These are phyloP conservation scores for Drosophila lacertosa DNA, from an alignment of 1,140 invertebrate species.

Conservation along the genomic window DNA sequence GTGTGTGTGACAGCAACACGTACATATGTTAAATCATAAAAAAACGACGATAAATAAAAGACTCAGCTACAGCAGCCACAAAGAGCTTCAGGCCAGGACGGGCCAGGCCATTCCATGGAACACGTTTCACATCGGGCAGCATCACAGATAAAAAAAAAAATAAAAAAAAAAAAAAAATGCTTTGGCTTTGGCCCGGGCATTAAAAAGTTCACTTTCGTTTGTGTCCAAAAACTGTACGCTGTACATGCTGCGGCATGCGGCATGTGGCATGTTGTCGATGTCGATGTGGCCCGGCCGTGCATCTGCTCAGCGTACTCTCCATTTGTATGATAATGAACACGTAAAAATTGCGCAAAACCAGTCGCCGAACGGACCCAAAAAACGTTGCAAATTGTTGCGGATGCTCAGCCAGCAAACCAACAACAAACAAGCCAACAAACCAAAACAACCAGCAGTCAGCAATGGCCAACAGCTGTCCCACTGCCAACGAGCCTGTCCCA, in stretches of 20 bases:
- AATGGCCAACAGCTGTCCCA: slow-evolving; percentile 18
- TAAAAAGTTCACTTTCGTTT: slow-evolving; percentile 82
- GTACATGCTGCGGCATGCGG: slow-evolving; percentile 19
- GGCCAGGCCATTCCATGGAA: slow-evolving; percentile 57
- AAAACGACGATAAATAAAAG: slow-evolving; percentile 76
- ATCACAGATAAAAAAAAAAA: slow-evolving; percentile 49
- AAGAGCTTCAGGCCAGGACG: slow-evolving; percentile 28
- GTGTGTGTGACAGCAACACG: slow-evolving; percentile 72
- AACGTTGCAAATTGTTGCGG: slow-evolving; percentile 76
- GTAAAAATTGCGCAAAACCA: slow-evolving; percentile 72
- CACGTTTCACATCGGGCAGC: slow-evolving; percentile 61
- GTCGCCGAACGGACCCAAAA: slow-evolving; percentile 67
- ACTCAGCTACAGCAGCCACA: slow-evolving; percentile 2
- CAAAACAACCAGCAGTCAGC: not conserved
- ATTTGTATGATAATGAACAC: slow-evolving; percentile 76
- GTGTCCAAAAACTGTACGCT: slow-evolving; percentile 69
- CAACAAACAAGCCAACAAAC: no score
- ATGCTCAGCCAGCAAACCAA: slow-evolving; percentile 40
- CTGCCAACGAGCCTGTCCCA: slow-evolving; percentile 13
- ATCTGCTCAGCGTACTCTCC: slow-evolving; percentile 44
- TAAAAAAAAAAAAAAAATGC: no score
- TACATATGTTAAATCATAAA: slow-evolving; percentile 82
- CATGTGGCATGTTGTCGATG: not conserved
- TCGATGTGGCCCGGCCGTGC: slow-evolving; percentile 4
- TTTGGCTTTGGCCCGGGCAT: slow-evolving; percentile 60